Conservation (phyloP, 2,888 invertebrate species). For the Thymelicus lineola region DNA sequence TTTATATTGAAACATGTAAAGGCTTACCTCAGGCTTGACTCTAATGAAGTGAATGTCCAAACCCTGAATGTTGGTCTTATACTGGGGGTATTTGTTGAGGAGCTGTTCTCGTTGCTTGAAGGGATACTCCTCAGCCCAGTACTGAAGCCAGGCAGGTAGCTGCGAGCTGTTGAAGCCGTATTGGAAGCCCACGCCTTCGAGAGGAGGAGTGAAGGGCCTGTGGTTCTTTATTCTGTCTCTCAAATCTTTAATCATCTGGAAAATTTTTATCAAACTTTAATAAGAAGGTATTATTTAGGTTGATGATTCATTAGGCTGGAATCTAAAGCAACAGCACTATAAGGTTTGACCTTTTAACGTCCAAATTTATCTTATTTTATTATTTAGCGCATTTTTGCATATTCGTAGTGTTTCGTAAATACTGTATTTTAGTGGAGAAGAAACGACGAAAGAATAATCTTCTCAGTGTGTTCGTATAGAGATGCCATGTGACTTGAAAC, state of each 20-base stretch:
- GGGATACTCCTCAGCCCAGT: constrained; percentile 92
- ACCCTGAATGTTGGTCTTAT: constrained; percentile 88
- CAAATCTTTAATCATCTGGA: constrained; percentile 47
- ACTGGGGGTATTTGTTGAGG: constrained; percentile 90
- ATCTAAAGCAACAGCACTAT: no score
- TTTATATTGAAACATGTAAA: neutral
- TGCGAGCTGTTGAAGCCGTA: constrained; percentile 91
- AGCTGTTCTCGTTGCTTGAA: constrained; percentile 85
- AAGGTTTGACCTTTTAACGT: no score
- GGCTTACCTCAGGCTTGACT: constrained; percentile 73
- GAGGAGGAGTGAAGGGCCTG: constrained; percentile 64
- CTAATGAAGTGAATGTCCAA: constrained; percentile 89
- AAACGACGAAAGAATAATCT: no score
- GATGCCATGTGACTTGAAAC: no score
- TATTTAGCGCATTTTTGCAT: no score
- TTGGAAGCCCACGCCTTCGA: constrained; percentile 87
- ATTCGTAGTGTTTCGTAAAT: no score
- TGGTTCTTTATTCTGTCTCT: constrained; percentile 42
- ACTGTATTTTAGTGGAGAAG: no score
- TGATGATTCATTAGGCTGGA: no score
- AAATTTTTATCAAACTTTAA: neutral
- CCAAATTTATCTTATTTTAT: no score
- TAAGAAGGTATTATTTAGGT: no score
- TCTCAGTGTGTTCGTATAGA: no score
- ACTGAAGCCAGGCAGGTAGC: constrained; percentile 86